Base-by-base conservation (phyloP, 2,888 invertebrate species). In the Luperina nickerlii region DNA sequence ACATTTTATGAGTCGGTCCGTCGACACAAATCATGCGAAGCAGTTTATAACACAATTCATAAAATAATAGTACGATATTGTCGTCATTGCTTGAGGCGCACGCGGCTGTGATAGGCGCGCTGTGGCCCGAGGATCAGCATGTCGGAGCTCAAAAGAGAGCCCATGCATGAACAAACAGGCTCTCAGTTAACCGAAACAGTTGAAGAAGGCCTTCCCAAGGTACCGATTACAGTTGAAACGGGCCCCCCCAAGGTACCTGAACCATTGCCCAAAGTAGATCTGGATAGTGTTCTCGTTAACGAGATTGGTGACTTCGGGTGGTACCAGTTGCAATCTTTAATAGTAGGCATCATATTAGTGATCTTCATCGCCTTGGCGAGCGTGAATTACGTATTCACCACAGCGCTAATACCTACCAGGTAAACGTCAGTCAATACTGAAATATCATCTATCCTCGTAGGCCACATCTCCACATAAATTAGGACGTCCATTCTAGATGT, bases 241-340 rank as follows among this genome's bases (percentile, higher is more conserved):
- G 32, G 0, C 7, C 11, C 18, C 18, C 20, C n/a, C 6, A n/a
- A 51, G 18, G 5, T 13, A 24, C 11, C 48, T 24, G 57, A 60
- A 13, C 32, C 32, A 7, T 20, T 38, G 32, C 7, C 63, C 7
- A 9, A 48, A 42, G 15, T 82, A 18, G 82, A 76, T 2, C 27
- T 86, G 11, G 86, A 95, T 76, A 89, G 89, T n/a, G 90, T 95
- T 20, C 81, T 95, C 70, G 88, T 92, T 18, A 89, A 92, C 18
- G 95, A 95, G 79, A 85, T 95, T 15, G 95, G 95, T 0, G 92
- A 95, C 86, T 92, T 95, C 67, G 95, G 95, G 0, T 79, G 84
- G 67, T 95, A 92, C 82, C 95, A 95, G 85, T 45, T 91, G 38
- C 87, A 88, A 27, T 90, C 90, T 0, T 73, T 94, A 42, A 79